These are phyloP conservation scores for Pogonocherus hispidulus DNA, from an alignment of 2,888 invertebrate species.

Conservation along the genomic window DNA sequence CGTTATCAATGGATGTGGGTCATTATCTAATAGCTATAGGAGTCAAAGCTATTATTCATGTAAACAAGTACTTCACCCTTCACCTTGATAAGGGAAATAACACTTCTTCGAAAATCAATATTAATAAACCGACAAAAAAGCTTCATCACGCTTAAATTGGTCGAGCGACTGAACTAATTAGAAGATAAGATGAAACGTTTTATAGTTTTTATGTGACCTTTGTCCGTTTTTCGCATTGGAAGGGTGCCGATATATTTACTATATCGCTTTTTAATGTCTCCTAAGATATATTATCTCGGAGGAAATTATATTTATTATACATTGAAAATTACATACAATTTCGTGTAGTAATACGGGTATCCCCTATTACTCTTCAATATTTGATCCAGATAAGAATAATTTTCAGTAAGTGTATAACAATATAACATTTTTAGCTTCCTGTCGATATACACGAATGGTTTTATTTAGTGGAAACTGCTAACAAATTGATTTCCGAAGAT, in stretches of 20 bases:
- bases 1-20: neutral
- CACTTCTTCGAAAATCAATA: neutral
- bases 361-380: no score
- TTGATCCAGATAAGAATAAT: no score
- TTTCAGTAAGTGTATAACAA: no score
- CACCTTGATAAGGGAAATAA: neutral
- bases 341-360: no score
- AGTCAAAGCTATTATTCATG: neutral
- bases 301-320: no score
- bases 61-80: neutral
- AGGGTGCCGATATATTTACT: neutral
- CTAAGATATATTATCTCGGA: no score
- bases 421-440: no score
- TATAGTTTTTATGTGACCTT: neutral
- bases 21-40: neutral
- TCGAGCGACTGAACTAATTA: neutral
- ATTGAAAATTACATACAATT: no score
- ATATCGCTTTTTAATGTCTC: neutral
- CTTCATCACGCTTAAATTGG: neutral
- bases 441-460: no score
- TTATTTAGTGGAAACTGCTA: no score
- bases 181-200: neutral
- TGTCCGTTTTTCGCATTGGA: neutral
- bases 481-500: no score
- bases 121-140: neutral